These are phyloP conservation scores for Ammodramus savannarum DNA, from an alignment of 2,113 vertebrate species.

Conservation along the genomic window DNA sequence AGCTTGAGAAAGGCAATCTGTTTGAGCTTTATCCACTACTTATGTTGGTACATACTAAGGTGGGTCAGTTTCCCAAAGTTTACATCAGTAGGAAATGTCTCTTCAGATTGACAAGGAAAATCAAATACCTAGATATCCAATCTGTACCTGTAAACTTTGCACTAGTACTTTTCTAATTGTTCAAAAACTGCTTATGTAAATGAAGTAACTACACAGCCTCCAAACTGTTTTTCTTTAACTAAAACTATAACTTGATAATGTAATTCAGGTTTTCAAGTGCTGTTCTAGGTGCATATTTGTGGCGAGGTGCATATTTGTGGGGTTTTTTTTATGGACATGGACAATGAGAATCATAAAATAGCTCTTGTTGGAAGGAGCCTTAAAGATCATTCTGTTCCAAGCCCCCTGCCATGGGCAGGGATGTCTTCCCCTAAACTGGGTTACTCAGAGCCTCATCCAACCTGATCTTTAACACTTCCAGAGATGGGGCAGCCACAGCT, in stretches of 20 bases:
- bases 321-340: background rate
- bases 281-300: background rate
- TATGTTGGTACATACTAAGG: background rate
- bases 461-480: background rate
- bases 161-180: background rate
- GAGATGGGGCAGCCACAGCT: background rate
- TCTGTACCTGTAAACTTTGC: background rate
- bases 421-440: background rate
- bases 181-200: background rate
- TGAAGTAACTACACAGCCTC: background rate
- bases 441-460: background rate
- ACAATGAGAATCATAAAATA: background rate
- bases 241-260: background rate
- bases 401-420: background rate
- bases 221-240: background rate
- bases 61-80: background rate
- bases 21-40: background rate
- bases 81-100: background rate
- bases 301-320: fast-evolving
- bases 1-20: background rate
- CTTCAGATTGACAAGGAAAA: background rate
- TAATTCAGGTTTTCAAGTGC: background rate
- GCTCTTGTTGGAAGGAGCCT: background rate
- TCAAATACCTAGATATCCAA: background rate
- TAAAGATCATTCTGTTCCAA: background rate